phyloP scores from a whole-genome alignment of 2,888 invertebrate genomes.

The Cephonodes hylas region DNA sequence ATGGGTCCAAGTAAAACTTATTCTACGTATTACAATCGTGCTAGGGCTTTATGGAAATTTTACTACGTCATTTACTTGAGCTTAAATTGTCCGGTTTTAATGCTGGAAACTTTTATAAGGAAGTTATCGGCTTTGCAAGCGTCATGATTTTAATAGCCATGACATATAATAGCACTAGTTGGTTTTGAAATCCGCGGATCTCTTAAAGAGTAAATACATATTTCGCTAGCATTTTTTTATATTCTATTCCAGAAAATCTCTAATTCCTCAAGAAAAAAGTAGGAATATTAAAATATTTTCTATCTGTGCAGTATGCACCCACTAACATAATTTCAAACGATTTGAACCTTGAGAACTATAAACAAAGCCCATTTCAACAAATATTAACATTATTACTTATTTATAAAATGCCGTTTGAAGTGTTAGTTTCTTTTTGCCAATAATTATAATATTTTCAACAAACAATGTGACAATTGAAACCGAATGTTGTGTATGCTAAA shows the following conservation, averaged over 20 bases:
- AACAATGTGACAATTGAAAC: background rate
- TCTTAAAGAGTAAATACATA: background rate
- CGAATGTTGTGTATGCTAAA: background rate
- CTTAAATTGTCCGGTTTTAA: background rate
- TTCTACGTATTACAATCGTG: background rate
- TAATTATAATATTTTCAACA: background rate
- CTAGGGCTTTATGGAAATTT: background rate
- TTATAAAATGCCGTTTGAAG: too few species aligned
- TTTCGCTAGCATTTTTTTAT: too few species aligned
- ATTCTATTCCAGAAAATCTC: too few species aligned
- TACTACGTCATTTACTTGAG: constrained; percentile 5
- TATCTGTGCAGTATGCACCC: too few species aligned
- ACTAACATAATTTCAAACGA: background rate
- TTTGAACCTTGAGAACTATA: too few species aligned
- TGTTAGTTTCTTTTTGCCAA: too few species aligned
- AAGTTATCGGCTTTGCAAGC: background rate
- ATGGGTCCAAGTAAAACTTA: background rate
- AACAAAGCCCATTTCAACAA: too few species aligned
- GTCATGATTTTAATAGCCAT: background rate
- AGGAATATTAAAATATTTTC: background rate
- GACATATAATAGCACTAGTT: background rate
- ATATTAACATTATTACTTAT: too few species aligned
- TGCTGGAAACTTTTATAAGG: constrained; percentile 1
- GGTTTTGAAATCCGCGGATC: background rate
- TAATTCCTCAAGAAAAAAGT: background rate